Percentiles rank a stretch among this genome's conserved stretches.
These are phyloP conservation scores for Pterocles orientalis DNA, from an alignment of 2,113 vertebrate species.

Conservation along the genomic window DNA sequence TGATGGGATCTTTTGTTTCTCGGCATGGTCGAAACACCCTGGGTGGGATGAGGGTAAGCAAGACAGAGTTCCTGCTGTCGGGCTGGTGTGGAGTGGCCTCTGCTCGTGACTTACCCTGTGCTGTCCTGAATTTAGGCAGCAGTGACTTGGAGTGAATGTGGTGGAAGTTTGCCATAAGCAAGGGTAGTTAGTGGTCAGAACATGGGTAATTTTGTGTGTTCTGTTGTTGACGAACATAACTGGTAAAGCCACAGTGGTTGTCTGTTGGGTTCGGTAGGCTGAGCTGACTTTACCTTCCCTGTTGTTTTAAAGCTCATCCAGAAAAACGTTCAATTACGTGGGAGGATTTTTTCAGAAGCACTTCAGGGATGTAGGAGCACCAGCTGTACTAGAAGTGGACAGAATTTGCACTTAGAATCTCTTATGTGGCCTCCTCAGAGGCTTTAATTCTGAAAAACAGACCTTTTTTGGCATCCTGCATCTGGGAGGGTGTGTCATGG, in stretches of 20 bases:
- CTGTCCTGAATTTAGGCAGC: conserved; percentile 31
- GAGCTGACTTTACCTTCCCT: background rate
- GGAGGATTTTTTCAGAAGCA: background rate
- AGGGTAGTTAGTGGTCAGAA: background rate
- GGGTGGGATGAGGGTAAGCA: background rate
- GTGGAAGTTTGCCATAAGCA: background rate
- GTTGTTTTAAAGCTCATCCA: background rate
- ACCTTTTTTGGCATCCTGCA: background rate
- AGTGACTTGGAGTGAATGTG: background rate
- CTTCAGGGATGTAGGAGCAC: background rate
- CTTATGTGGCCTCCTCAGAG: accelerated
- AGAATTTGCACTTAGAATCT: background rate
- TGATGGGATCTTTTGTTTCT: background rate
- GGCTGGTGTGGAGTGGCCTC: background rate
- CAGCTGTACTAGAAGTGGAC: background rate
- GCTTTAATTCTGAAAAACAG: background rate
- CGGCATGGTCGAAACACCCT: background rate
- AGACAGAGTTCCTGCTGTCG: background rate
- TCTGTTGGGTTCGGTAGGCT: background rate
- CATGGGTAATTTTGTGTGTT: background rate
- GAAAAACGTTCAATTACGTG: background rate
- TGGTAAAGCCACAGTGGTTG: background rate
- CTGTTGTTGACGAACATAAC: background rate
- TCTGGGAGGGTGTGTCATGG: background rate
- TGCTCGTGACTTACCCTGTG: background rate